Evolutionary conservation across 2,113 vertebrate genomes (phyloP), one percentile per base, ranked within the genome.

Genomic region (Merops nubicus): DNA sequence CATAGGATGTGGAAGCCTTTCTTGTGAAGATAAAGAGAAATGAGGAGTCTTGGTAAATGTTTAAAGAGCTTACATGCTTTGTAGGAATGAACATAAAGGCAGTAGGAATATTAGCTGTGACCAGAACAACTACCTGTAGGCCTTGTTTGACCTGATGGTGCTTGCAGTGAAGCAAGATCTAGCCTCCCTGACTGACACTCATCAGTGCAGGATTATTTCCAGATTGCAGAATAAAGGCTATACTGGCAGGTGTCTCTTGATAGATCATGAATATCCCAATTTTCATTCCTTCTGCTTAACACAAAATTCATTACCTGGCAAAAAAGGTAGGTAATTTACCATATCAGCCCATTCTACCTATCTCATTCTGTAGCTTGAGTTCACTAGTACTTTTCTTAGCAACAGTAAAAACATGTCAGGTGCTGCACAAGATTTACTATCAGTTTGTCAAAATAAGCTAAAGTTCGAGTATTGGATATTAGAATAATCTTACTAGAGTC

Each of bases 251-350:
- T 75, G 43, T 69, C 38, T 79, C 43, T 10, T 85, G 45, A 53
- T 20, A 67, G 54, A 29, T 65, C 48, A 54, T 31, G 21, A 75
- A 56, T 29, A 80, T 25, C 3, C 69, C 45, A 57, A 34, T 82
- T 92, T 87, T 84, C 21, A 51, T 87, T 79, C 36, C 29, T 93
- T 65, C 48, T 68, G 22, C 33, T 76, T 81, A 72, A n/a, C 38
- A 34, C 12, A 75, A 62, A 75, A 62, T 62, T 84, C 77, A 70
- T 70, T 74, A 89, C 47, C 43, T 72, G 40, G 26, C 48, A 65
- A 45, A 42, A 72, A 77, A 51, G 9, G 12, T 43, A 34, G 22
- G 51, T 31, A 69, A 75, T 60, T 60, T 51, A 64, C 33, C 6
- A 0, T 38, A 36, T 48, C 42, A 87, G n/a, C 29, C 34, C 40